Evolutionary conservation across 2,113 vertebrate genomes (phyloP).

Genomic region (Girardinichthys multiradiatus): DNA sequence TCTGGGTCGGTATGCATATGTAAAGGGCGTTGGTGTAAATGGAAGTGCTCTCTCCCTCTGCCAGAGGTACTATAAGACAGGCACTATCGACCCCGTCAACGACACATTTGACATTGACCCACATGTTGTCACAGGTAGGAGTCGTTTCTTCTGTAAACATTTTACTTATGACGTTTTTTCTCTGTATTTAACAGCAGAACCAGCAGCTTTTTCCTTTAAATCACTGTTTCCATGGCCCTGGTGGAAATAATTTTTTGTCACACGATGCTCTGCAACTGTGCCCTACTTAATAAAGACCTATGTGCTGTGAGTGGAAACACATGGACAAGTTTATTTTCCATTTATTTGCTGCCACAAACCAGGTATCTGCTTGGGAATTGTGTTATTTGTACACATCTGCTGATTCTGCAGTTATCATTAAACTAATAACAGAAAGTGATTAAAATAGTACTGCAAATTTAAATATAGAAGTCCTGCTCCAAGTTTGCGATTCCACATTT

Average conservation of each 20-base stretch:
- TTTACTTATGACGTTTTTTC: too few relatives aligned
- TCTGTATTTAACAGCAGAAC: too few relatives aligned
- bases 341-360: background rate
- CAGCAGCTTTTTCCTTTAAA: too few relatives aligned
- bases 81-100: slow-evolving; percentile 89
- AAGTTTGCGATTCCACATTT: background rate
- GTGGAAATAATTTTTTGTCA: too few relatives aligned
- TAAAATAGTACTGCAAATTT: slow-evolving; percentile 1
- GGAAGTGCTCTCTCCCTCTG: slow-evolving; percentile 86
- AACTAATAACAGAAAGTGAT: background rate
- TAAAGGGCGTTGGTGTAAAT: slow-evolving; percentile 69
- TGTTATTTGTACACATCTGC: slow-evolving; percentile 46
- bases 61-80: slow-evolving; percentile 85
- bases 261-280: background rate
- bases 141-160: background rate
- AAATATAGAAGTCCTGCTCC: background rate
- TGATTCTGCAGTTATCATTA: slow-evolving; percentile 8
- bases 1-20: slow-evolving; percentile 86
- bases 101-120: slow-evolving; percentile 95
- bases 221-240: too few relatives aligned
- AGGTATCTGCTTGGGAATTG: background rate
- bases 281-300: background rate
- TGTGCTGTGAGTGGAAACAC: background rate
- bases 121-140: slow-evolving; percentile 81
- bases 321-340: background rate